Evolutionary conservation across 2,113 vertebrate genomes (phyloP).

Genomic region (Saguinus midas): DNA sequence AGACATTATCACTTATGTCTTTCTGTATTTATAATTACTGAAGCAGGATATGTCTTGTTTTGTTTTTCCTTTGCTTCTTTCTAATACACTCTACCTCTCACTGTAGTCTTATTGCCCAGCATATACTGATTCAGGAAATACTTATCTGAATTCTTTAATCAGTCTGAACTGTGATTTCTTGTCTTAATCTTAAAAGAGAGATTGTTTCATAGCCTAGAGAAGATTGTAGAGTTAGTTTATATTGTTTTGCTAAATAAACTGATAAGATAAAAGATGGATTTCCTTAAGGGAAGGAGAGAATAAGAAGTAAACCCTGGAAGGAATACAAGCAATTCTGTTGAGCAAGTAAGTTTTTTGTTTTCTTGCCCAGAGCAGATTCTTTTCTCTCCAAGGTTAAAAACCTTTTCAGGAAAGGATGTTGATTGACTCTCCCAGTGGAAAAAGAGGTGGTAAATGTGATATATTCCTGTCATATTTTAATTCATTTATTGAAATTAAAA

Average conservation of each 20-base stretch:
- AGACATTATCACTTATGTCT: neutral
- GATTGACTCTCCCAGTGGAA: neutral
- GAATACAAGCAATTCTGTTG: neutral
- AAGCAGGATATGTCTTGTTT: neutral
- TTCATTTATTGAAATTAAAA: neutral
- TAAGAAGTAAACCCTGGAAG: neutral
- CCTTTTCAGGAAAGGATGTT: neutral
- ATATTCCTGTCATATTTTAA: neutral
- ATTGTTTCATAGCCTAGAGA: neutral
- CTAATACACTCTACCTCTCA: neutral
- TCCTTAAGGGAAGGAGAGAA: neutral
- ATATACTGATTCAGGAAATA: neutral
- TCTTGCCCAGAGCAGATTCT: neutral
- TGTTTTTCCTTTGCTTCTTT: neutral
- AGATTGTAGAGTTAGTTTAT: neutral
- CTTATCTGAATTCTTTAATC: neutral
- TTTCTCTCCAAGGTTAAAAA: neutral
- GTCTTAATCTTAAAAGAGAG: slow-evolving; percentile 43
- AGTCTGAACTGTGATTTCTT: slow-evolving; percentile 5
- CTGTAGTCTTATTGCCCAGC: neutral
- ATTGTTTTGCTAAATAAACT: slow-evolving; percentile 33
- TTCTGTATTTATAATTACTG: neutral
- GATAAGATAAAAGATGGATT: neutral
- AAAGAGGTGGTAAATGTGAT: neutral
- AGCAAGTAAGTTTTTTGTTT: slow-evolving; percentile 13